Evolutionary conservation across 2,113 vertebrate species (phyloP).

Genomic region (Notechis scutatus): DNA sequence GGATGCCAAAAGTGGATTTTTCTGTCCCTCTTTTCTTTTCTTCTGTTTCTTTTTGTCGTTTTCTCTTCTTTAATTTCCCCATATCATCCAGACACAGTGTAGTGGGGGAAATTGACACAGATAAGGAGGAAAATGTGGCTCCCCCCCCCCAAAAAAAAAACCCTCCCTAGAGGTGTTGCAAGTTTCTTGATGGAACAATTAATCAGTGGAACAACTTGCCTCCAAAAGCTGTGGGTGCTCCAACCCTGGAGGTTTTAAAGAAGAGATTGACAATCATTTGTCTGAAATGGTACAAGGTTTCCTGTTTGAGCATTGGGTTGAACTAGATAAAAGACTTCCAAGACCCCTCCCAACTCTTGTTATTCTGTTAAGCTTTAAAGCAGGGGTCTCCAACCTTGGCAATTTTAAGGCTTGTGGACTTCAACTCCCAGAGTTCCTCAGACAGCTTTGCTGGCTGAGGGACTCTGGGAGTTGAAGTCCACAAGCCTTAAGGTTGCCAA

Average conservation of each 20-base stretch:
- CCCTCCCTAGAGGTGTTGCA: background rate
- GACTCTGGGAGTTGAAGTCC: no score
- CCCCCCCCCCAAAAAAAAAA: background rate
- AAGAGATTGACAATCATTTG: background rate
- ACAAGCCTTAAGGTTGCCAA: no score
- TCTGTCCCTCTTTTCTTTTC: background rate
- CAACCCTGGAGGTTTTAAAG: background rate
- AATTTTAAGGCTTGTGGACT: no score
- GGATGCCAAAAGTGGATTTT: slow-evolving; percentile 21
- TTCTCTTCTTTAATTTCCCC: background rate
- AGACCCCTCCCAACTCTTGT: background rate
- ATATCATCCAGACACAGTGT: background rate
- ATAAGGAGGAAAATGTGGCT: background rate
- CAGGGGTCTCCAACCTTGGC: no score
- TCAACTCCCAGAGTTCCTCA: no score
- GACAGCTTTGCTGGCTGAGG: no score
- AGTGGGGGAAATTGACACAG: background rate
- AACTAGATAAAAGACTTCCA: background rate
- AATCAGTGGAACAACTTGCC: background rate
- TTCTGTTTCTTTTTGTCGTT: background rate
- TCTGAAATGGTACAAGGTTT: background rate
- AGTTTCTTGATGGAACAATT: background rate
- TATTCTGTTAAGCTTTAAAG: background rate
- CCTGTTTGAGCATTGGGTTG: background rate
- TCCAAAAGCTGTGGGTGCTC: background rate